Conservation (phyloP, 2,797 vertebrate species). For the Enteromius mattozi region DNA sequence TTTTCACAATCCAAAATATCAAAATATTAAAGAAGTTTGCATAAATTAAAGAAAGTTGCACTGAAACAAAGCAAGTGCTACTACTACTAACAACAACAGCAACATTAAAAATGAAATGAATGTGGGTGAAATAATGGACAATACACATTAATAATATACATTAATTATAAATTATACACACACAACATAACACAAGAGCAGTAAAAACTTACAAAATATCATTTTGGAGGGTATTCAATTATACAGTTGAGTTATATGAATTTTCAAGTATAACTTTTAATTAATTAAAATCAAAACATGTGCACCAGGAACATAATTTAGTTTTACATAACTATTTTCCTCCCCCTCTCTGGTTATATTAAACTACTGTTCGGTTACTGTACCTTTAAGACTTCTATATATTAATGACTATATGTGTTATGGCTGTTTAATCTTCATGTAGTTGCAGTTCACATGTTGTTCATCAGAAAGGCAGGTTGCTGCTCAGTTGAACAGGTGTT, state of each 20-base stretch:
- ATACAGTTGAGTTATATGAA: not conserved
- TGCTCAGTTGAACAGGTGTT: not conserved
- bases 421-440: not conserved
- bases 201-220: not conserved
- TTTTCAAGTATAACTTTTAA: not conserved
- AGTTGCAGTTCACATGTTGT: not conserved
- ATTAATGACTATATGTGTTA: not conserved
- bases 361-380: not conserved
- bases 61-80: not conserved
- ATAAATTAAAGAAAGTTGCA: not conserved
- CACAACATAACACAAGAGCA: not conserved
- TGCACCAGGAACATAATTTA: not conserved
- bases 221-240: not conserved
- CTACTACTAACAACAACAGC: not conserved
- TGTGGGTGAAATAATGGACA: not conserved
- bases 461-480: not conserved
- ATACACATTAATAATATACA: not conserved
- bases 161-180: no score
- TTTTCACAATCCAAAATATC: slow-evolving; percentile 1
- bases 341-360: not conserved
- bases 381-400: not conserved
- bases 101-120: no score
- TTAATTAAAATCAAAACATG: not conserved
- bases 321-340: not conserved
- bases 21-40: not conserved